Evolutionary conservation across 2,888 invertebrate genomes (phyloP), one percentile per base, ranked within the genome.

Genomic region (Scaptomyza tumidula): DNA sequence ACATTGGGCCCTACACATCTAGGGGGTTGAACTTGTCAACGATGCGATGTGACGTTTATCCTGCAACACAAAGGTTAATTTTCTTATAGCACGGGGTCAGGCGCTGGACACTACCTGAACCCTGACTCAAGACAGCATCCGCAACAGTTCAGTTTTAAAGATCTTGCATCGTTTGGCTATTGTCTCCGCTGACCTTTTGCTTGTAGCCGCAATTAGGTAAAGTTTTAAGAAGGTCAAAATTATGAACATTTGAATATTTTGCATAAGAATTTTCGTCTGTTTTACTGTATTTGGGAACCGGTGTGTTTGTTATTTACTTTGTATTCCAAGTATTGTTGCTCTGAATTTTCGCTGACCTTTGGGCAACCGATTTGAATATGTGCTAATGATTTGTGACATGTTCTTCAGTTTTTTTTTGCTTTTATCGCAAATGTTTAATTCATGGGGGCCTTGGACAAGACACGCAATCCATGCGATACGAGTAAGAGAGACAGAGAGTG

Each of bases 331-430:
- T 16, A 41, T 11, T 24, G 13, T 3, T 52, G 16, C 37, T 10
- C 13, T 43, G 63, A 19, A 31, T 16, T 37, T 16, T 39, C 31
- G 29, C 19, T 72, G 71, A 80, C 80, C 78, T 67, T 49, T 58
- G 53, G 49, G 45, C 60, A 60, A 50, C 62, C 72, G 73, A 87
- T 86, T 86, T 86, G 85, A 86, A 86, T 87, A 85, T 74, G 85
- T 86, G 87, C 85, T 85, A 87, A 86, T 86, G 85, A 85, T 80
- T 80, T 76, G 86, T 78, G 85, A 86, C 87, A 85, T 78, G 80
- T 68, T 71, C 61, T 39, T 39, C 57, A 57, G 33, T 19, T 27
- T 61, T 19, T 27, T 61, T 63, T 61, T 63, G 63, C 63, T 76
- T 74, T 86, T 78, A 76, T 74, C 72, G 83, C 80, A 74, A 71